Evolutionary conservation across 1,140 invertebrate species (phyloP), one percentile per base, ranked within the genome.

Genomic region (Drosophila funebris): DNA sequence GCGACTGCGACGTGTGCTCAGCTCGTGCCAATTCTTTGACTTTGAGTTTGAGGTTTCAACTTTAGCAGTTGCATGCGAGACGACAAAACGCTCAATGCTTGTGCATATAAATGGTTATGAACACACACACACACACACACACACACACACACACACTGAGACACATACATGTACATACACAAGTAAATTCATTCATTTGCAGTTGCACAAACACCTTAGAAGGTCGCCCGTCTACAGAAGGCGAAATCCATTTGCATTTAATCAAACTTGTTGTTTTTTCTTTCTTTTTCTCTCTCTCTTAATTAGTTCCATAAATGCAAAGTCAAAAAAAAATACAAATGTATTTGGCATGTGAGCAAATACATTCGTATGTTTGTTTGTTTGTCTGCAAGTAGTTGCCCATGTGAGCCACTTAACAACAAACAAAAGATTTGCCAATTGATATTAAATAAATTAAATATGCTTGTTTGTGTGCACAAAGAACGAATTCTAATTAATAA

Each of bases 11-110:
- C 82, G 83, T 88, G 83, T 88, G 83, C 83, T 53, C 76, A 76
- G 83, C 83, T 88, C 83, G 83, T 88, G 83, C 83, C 83, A 88
- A 88, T 87, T 88, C 82, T 85, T 76, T 53, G 75, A 20, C 41
- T 66, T 57, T 70, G 58, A 27, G 67, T 46, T 57, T 53, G 39
- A 11, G 52, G 57, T 37, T 52, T 53, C 50, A 64, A 62, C 66
- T 81, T 81, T 81, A 64, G 46, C 72, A 72, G 73, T 76, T 79
- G 77, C 66, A 50, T 68, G 78, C 67, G 75, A 83, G 62, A 61
- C 79, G 76, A 85, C 78, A 76, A 85, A 76, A 76, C 72, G 75
- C 74, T 58, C 53, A 50, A 72, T 84, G 78, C 36, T 44, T 83
- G 58, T 74, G 78, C 76, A 80, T 80, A 76, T 69, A 83, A 83